Percentiles rank a stretch among this genome's conserved stretches.
These are phyloP conservation scores for Gobionotothen gibberifrons DNA, from an alignment of 2,797 vertebrate genomes.

Conservation along the genomic window DNA sequence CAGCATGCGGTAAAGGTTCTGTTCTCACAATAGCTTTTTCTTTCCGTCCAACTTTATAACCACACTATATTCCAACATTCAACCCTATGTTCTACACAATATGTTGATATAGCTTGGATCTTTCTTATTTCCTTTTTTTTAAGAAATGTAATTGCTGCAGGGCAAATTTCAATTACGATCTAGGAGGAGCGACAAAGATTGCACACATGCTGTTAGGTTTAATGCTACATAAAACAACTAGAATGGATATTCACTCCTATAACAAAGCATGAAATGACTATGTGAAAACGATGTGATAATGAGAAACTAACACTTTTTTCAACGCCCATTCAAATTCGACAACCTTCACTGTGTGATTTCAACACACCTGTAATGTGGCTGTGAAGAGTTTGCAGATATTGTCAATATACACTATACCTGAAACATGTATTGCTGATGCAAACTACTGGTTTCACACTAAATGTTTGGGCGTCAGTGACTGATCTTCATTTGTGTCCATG, in stretches of 20 bases:
- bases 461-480: neutral
- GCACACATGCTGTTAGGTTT: too few relatives aligned
- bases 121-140: too few relatives aligned
- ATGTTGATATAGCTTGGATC: neutral
- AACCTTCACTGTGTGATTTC: too few relatives aligned
- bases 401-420: neutral
- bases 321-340: too few relatives aligned
- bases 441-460: neutral
- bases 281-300: neutral
- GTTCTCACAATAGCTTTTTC: neutral
- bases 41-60: neutral
- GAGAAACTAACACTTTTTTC: neutral
- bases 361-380: too few relatives aligned
- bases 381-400: too few relatives aligned
- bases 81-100: neutral
- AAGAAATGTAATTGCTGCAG: too few relatives aligned
- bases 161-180: too few relatives aligned
- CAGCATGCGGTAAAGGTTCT: neutral
- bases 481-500: neutral
- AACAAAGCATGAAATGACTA: too few relatives aligned
- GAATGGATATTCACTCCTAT: too few relatives aligned
- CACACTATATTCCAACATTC: neutral
- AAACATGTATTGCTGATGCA: neutral
- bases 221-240: too few relatives aligned
- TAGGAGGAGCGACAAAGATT: too few relatives aligned